phyloP scores from a whole-genome alignment of 2,888 invertebrate species.

The Protula sp. region DNA sequence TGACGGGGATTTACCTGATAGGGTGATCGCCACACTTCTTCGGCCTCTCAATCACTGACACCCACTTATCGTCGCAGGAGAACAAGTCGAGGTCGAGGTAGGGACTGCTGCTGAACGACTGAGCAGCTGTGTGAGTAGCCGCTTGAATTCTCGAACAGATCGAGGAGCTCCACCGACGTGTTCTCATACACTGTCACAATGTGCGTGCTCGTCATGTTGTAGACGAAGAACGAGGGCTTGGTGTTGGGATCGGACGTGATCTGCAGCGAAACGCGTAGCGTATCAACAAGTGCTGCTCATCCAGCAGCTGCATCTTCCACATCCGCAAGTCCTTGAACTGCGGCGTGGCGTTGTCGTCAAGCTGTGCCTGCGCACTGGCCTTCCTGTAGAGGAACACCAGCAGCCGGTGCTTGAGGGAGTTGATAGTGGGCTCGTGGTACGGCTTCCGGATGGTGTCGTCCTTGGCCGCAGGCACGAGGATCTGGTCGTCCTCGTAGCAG shows the following conservation, averaged over 20 bases:
- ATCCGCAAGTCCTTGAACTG: constrained; percentile 69
- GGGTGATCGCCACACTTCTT: constrained; percentile 89
- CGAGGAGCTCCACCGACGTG: constrained; percentile 75
- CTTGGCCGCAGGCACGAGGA: constrained; percentile 58
- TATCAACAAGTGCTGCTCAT: constrained; percentile 80
- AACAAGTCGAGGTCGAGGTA: constrained; percentile 87
- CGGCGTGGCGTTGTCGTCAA: constrained; percentile 62
- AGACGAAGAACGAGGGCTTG: constrained; percentile 84
- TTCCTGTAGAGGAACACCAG: constrained; percentile 73
- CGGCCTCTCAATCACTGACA: constrained; percentile 90
- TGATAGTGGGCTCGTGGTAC: constrained; percentile 73
- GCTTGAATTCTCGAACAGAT: constrained; percentile 82
- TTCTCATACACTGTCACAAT: constrained; percentile 78
- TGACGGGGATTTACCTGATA: constrained; percentile 78
- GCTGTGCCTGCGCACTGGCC: constrained; percentile 57
- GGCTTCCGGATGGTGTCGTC: constrained; percentile 51
- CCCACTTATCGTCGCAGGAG: constrained; percentile 92
- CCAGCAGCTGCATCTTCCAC: constrained; percentile 94
- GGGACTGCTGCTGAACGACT: constrained; percentile 87
- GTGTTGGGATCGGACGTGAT: constrained; percentile 74
- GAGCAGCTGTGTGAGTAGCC: constrained; percentile 92
- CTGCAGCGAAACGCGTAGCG: no score
- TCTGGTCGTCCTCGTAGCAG: constrained; percentile 78
- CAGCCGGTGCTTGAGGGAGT: constrained; percentile 79
- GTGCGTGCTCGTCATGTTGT: constrained; percentile 66